Evolutionary conservation across 2,113 vertebrate species (phyloP), one percentile per base, ranked within the genome.

Genomic region (Melanerpes formicivorus): DNA sequence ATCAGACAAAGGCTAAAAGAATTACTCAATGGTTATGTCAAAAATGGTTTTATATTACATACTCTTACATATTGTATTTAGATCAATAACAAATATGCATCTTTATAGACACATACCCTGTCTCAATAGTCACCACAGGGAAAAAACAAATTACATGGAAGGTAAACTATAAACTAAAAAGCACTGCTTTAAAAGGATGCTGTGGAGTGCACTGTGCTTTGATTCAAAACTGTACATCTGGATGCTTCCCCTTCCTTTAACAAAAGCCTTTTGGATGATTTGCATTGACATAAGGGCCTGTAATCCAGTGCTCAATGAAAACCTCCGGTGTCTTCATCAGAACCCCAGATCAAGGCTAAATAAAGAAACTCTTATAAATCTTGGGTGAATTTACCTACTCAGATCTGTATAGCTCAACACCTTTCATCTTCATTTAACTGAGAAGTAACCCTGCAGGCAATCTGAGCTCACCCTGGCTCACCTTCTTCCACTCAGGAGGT

Each of bases 1-100:
- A 92, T 88, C 76, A 90, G 83, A 94, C 85, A 79, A 93, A 91
- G 71, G 54, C 74, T 88, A 79, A 88, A 93, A 87, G n/a, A 92
- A 93, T 72, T 90, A 75, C 60, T 92, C 54, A 73, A 73, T 6
- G 67, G 55, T 58, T 90, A 55, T 21, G 60, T 78, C 66, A 86
- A 81, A 83, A 92, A 84, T 34, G 34, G 13, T 37, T 93, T 91
- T 88, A 72, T 27, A 50, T 78, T 54, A 58, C 60, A 60, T 75
- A 94, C 95, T 86, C 80, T 89, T 94, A 54, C 23, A 19, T 63
- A 87, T 12, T 66, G 32, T 40, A 83, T 75, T 90, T 58, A 71
- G 71, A 93, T 93, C 80, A 50, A 34, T 70, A 90, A 88, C 40
- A 95, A 89, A 91, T 64, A 87, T 0, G 4, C 62, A 42, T n/a